phyloP scores from a whole-genome alignment of 1,140 invertebrate species.

The Tribolium castaneum region DNA sequence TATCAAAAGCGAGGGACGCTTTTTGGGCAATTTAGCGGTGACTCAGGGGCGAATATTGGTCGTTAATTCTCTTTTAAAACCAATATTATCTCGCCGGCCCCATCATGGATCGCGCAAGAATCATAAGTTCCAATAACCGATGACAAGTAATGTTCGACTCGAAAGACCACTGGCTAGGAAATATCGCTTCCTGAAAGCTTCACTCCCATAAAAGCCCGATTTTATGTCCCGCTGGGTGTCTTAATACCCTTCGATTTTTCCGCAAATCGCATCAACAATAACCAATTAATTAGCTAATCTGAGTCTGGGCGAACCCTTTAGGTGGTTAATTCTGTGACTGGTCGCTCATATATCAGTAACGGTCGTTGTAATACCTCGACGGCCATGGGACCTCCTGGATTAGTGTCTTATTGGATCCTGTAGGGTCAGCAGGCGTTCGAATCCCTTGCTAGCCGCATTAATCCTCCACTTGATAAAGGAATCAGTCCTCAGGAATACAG shows the following conservation, averaged over 20 bases:
- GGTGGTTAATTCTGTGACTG: conserved; percentile 45
- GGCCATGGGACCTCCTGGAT: conserved; percentile 55
- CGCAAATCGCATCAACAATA: conserved; percentile 29
- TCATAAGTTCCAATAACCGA: conserved; percentile 41
- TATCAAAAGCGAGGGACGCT: not conserved
- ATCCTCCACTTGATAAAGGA: conserved; percentile 53
- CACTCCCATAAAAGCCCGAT: conserved; percentile 10
- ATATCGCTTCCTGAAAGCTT: conserved; percentile 17
- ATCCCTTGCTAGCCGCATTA: conserved; percentile 48
- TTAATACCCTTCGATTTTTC: not conserved
- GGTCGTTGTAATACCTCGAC: conserved; percentile 52
- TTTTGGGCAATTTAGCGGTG: not conserved
- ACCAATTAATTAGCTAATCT: conserved; percentile 59
- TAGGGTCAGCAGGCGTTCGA: conserved; percentile 49
- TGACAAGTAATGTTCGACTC: conserved; percentile 39
- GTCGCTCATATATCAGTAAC: conserved; percentile 39
- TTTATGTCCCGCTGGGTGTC: conserved; percentile 5
- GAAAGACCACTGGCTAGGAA: conserved; percentile 12
- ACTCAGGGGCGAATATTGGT: not conserved
- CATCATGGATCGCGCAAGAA: not conserved
- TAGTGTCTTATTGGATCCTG: conserved; percentile 57
- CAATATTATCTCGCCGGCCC: conserved; percentile 11
- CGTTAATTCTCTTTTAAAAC: conserved; percentile 23
- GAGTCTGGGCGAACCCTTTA: conserved; percentile 57
- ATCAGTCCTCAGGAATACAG: conserved; percentile 18